A percentile compares a stretch with the other conserved stretches of the same genome.
Evolutionary conservation across 2,888 invertebrate genomes (phyloP).

Genomic region (Rhyacophila evoluta): DNA sequence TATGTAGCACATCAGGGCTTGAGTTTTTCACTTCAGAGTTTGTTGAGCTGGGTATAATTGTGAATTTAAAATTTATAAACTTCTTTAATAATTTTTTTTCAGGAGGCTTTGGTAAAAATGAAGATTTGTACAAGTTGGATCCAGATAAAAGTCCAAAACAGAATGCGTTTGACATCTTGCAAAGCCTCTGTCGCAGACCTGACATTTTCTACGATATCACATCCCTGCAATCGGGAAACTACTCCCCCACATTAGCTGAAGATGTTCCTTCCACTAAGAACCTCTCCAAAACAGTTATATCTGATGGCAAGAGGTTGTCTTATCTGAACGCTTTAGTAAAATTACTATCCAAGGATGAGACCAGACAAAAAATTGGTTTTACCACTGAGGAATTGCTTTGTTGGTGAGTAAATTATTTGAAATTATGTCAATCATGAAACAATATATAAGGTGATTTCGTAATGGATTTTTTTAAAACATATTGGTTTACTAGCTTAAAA

Average conservation of each 20-base stretch:
- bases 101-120: conserved; percentile 69
- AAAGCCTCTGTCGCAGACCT: conserved; percentile 68
- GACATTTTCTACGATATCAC: conserved; percentile 64
- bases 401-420: conserved; percentile 74
- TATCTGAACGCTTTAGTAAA: conserved; percentile 92
- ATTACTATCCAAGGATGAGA: conserved; percentile 76
- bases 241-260: conserved; percentile 65
- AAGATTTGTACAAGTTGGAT: conserved; percentile 76
- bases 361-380: conserved; percentile 75
- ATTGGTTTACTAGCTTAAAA: too few species aligned
- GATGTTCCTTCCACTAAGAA: conserved; percentile 72
- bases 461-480: too few species aligned
- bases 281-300: conserved; percentile 62
- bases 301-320: conserved; percentile 84
- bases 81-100: conserved; percentile 59
- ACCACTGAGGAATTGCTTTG: conserved; percentile 83
- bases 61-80: too few species aligned
- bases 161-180: conserved; percentile 75
- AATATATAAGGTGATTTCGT: too few species aligned
- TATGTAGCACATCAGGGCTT: too few species aligned
- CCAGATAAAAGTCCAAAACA: conserved; percentile 72
- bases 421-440: too few species aligned
- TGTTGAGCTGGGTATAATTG: too few species aligned
- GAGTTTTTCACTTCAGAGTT: too few species aligned
- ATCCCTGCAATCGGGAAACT: conserved; percentile 62